phyloP scores from a whole-genome alignment of 2,113 vertebrate genomes.

The Morphnarchus princeps region DNA sequence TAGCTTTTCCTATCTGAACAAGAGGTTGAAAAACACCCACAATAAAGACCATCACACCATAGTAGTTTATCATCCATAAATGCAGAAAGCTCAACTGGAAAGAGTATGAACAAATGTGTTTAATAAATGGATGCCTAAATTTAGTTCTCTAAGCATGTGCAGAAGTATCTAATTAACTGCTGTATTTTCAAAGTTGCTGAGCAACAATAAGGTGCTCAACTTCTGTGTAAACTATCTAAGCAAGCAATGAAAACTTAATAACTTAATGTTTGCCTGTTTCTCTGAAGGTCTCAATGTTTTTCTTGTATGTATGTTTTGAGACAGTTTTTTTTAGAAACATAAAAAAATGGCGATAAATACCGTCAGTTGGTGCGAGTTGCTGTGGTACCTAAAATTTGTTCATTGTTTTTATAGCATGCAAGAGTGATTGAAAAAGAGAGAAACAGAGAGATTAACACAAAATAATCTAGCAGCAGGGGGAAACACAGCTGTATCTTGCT shows the following conservation, averaged over 20 bases:
- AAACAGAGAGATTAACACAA: background rate
- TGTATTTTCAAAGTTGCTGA: background rate
- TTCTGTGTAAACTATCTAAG: background rate
- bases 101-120: background rate
- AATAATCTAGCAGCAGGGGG: background rate
- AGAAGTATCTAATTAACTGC: background rate
- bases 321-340: background rate
- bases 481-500: background rate
- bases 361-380: background rate
- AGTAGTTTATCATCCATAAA: background rate
- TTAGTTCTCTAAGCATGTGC: background rate
- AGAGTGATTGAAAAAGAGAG: background rate
- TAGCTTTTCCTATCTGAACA: background rate
- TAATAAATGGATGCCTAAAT: background rate
- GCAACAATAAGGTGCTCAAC: background rate
- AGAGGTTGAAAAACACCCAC: background rate
- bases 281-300: background rate
- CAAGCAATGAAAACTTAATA: background rate
- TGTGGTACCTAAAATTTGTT: background rate
- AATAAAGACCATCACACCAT: background rate
- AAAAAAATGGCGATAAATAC: background rate
- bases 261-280: background rate
- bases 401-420: background rate
- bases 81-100: background rate
- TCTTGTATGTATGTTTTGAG: background rate